Base-by-base conservation (phyloP, 2,888 invertebrate genomes). In the Argyresthia albistria region DNA sequence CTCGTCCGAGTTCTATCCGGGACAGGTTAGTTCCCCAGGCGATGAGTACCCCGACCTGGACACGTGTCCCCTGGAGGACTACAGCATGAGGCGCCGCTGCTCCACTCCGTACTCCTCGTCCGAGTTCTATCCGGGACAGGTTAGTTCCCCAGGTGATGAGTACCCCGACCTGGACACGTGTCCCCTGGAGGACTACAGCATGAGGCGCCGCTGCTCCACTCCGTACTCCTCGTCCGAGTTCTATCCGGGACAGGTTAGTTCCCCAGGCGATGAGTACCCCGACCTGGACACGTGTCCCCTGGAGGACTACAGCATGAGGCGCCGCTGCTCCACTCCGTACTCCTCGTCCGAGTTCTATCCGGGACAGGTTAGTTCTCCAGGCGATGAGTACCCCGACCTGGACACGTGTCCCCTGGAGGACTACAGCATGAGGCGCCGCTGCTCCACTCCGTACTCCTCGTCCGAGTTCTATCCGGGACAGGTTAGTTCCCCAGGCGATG, bases 331-430 rank as follows among this genome's bases (percentile, higher is more conserved):
- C 45, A 80, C 84, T 0, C 80, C 83, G 1, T 87, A 87, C 62
- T 79, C 83, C 1, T 81, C 87, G 1, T 80, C 86, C 1, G 87
- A 87, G 63, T 87, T 78, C 67, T 87, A 87, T 57, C 86, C 86
- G 0, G 86, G 84, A 0, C 87, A 87, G 57, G 25, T 25, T 2
- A 25, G 25, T 25, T 25, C 16, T 92, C 92, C 1, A 86, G 89
- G 1, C 89, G 91, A n/a, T 0, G 50, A 39, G 89, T 89, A 91
- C 58, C 90, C 90, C 36, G 93, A 94, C 63, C 83, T 91, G 48
- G 92, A 93, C 71, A 90, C 92, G 53, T 89, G 90, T 64, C 91
- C 91, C 11, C 87, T 95, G 48, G 92, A 92, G 61, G 94, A 94
- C 70, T 90, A 92, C 58, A 90, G 91, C 58, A 92, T 92, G 67